Evolutionary conservation across 2,113 vertebrate genomes (phyloP).

Genomic region (Ameiurus melas): DNA sequence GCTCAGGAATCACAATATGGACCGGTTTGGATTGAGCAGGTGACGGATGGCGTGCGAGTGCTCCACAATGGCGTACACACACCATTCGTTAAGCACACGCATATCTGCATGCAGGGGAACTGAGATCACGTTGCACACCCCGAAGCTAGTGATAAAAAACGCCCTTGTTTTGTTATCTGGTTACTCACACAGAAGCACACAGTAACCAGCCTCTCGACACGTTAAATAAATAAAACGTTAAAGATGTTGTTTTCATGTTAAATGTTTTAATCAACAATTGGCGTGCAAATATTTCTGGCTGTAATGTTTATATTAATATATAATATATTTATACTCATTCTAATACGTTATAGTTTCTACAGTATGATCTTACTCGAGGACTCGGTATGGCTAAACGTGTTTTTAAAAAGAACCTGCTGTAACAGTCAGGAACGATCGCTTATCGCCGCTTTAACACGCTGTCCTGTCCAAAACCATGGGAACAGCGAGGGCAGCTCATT

Average conservation of each 20-base stretch:
- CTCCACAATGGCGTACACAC: too few species aligned
- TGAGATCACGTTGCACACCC: neutral
- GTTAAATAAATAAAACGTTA: too few species aligned
- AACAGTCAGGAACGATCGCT: too few species aligned
- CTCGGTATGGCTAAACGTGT: too few species aligned
- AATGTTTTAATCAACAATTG: neutral
- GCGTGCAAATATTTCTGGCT: neutral
- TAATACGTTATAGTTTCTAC: neutral
- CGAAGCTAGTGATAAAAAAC: neutral
- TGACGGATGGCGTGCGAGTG: neutral
- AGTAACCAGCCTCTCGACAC: neutral
- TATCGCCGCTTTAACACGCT: too few species aligned
- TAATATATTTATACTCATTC: too few species aligned
- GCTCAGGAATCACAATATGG: neutral
- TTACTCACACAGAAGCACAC: slow-evolving; percentile 7
- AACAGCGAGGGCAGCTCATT: too few species aligned
- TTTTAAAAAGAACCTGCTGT: too few species aligned
- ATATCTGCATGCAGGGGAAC: neutral
- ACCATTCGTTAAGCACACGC: neutral
- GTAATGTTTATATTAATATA: too few species aligned
- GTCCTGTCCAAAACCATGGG: too few species aligned
- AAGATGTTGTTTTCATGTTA: too few species aligned
- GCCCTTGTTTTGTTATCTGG: neutral
- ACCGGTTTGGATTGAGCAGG: neutral
- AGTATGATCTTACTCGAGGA: too few species aligned